Evolutionary conservation across 2,113 vertebrate genomes (phyloP), one percentile per base, ranked within the genome.

Genomic region (Phycodurus eques): DNA sequence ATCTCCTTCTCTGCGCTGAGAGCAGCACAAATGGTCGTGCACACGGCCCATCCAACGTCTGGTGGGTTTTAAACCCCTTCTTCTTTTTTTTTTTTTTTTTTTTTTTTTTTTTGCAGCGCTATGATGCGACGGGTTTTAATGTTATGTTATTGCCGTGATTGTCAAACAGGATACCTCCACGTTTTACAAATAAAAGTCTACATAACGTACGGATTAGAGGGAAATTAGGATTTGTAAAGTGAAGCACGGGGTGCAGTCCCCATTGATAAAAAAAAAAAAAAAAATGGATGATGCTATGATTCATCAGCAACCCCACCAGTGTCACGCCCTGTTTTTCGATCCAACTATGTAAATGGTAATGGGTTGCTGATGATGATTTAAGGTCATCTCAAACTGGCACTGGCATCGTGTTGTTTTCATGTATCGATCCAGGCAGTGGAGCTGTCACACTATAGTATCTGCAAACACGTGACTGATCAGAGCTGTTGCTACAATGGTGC

Each of bases 281-380:
- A 68, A 60, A 43, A 78, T 71, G 68, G 60, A 75, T 67, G 71
- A 72, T 67, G 83, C 84, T 80, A 86, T 91, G 89, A 92, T 83
- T 90, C 89, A 92, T 87, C 43, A 9, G 46, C 64, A 19, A 53
- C 51, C 42, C 57, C 74, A 49, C 53, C 70, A 8, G 73, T 73
- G 86, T 88, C 88, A 90, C 89, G 83, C 85, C 90, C 88, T 87
- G 42, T 80, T 83, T 80, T 74, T 72, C 44, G 69, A 63, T 75
- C 57, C 63, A 65, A 31, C n/a, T 79, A 76, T 79, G 53, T 83
- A 92, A 89, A 86, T 91, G 88, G 82, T 87, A 86, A 86, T 60
- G 77, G 72, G 73, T 73, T 87, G 86, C 85, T 63, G 27, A 27
- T 27, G 27, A 27, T 27, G 27, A 71, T 84, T 86, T 78, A 83